Evolutionary conservation across 2,797 vertebrate species (phyloP).

Genomic region (Cyprinella venusta): DNA sequence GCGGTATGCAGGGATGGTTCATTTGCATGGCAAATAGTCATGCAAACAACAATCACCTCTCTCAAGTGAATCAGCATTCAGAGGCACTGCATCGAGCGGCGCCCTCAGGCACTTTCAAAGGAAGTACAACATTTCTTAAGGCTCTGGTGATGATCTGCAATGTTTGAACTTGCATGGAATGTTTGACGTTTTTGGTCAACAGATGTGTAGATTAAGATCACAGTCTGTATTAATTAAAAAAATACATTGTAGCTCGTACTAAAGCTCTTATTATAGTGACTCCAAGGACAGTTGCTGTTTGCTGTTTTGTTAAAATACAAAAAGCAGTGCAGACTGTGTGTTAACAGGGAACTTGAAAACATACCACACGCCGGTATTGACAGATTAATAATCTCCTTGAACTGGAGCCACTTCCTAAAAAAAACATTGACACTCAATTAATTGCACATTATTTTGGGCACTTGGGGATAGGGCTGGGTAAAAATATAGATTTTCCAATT

Average conservation of each 20-base stretch:
- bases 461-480: background rate
- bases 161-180: conserved; percentile 35
- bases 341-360: conserved; percentile 2
- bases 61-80: conserved; percentile 20
- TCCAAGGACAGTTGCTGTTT: background rate
- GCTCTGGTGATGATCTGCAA: background rate
- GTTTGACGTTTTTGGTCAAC: conserved; percentile 10
- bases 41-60: conserved; percentile 54
- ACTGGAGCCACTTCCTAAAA: conserved; percentile 25
- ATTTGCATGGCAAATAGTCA: conserved; percentile 62
- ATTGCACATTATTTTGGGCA: background rate
- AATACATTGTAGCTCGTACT: background rate
- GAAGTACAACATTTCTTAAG: conserved; percentile 22
- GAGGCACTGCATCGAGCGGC: background rate
- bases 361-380: background rate
- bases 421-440: background rate
- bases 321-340: background rate
- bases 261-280: background rate
- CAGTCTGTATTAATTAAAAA: background rate
- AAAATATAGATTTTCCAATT: background rate
- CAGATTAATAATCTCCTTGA: background rate
- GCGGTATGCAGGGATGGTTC: conserved; percentile 26
- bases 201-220: background rate
- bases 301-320: background rate
- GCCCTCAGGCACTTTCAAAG: conserved; percentile 33